phyloP scores from a whole-genome alignment of 2,888 invertebrate species.

The Scrobipalpa costella region DNA sequence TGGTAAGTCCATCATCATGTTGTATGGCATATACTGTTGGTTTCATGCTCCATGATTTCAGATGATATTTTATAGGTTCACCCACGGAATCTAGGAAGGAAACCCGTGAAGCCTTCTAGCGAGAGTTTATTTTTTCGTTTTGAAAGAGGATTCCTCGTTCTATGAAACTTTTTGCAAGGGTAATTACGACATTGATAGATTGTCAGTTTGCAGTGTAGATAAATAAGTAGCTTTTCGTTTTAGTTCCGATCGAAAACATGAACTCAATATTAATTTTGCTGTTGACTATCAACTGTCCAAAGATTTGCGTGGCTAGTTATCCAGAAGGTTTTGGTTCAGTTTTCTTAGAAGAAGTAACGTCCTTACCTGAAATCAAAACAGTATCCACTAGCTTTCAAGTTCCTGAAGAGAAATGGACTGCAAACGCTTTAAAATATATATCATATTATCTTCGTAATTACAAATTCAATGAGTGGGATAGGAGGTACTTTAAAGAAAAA shows the following conservation, averaged over 20 bases:
- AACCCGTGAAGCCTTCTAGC: no score
- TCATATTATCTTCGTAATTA: constrained; percentile 82
- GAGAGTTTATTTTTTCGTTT: no score
- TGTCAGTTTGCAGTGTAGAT: no score
- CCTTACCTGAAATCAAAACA: background rate
- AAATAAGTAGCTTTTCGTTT: background rate
- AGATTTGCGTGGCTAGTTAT: background rate
- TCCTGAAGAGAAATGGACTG: constrained; percentile 59
- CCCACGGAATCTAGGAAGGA: no score
- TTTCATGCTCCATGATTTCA: no score
- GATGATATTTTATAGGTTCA: no score
- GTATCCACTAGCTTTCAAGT: constrained; percentile 35
- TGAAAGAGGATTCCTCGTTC: no score
- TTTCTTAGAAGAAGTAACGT: background rate
- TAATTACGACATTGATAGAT: no score
- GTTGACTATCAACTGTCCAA: no score
- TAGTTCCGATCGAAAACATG: background rate
- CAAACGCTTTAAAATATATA: constrained; percentile 76
- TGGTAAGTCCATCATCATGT: constrained; percentile 85
- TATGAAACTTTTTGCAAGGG: no score
- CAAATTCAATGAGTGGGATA: constrained; percentile 84
- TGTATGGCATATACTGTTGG: no score
- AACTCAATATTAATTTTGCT: background rate
- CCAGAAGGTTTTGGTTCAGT: background rate
- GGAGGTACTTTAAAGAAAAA: constrained; percentile 63